Percentiles rank a stretch among this genome's conserved stretches.
These are phyloP conservation scores for Limonius californicus DNA, from an alignment of 1,140 invertebrate genomes.

Conservation along the genomic window DNA sequence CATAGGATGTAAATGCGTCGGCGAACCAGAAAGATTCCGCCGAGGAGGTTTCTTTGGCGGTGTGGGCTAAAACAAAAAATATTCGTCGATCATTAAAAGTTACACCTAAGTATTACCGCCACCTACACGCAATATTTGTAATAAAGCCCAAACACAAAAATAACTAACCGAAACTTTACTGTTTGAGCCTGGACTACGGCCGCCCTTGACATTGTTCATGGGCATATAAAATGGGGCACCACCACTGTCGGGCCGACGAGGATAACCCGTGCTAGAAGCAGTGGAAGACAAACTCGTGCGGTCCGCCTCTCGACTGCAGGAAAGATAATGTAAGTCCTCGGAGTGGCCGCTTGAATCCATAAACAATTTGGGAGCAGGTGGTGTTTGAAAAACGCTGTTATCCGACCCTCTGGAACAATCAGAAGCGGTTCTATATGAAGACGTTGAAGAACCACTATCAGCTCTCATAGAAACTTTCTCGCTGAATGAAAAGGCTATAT, in stretches of 20 bases:
- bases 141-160: too few species aligned
- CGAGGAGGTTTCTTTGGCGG: constrained; percentile 85
- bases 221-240: constrained; percentile 45
- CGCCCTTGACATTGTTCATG: constrained; percentile 44
- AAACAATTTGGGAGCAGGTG: constrained; percentile 52
- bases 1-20: constrained; percentile 62
- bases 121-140: too few species aligned
- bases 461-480: constrained; percentile 34
- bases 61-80: constrained; percentile 55
- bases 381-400: constrained; percentile 55
- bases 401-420: constrained; percentile 53
- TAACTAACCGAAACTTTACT: constrained; percentile 49
- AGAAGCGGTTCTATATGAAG: constrained; percentile 33
- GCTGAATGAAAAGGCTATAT: constrained; percentile 41
- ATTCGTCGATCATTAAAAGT: neutral
- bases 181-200: constrained; percentile 47
- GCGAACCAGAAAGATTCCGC: constrained; percentile 78
- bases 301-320: constrained; percentile 41
- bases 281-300: constrained; percentile 48
- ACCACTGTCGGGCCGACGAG: constrained; percentile 44
- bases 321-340: constrained; percentile 51
- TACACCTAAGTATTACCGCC: too few species aligned
- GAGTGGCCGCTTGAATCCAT: constrained; percentile 54
- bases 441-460: constrained; percentile 30
- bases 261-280: constrained; percentile 46